phyloP scores from a whole-genome alignment of 2,797 vertebrate genomes.

The Loriculus beryllinus region DNA sequence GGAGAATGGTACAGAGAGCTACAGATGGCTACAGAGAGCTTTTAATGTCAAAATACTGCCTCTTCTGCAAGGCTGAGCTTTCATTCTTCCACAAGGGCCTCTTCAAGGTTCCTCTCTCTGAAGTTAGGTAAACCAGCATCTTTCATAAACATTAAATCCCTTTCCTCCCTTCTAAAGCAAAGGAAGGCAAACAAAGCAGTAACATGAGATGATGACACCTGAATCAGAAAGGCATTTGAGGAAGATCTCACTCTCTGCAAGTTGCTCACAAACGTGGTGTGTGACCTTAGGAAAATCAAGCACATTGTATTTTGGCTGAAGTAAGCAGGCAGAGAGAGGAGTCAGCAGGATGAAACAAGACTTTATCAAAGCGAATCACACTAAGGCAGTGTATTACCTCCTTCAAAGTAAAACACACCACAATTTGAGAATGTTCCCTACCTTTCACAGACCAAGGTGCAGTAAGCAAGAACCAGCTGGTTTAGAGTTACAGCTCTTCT shows the following conservation, averaged over 20 bases:
- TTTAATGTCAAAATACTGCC: neutral
- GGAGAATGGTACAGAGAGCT: neutral
- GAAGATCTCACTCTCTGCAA: neutral
- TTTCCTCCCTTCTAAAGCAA: neutral
- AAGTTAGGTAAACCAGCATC: neutral
- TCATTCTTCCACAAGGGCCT: neutral
- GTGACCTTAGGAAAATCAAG: neutral
- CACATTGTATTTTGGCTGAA: neutral
- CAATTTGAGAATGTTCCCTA: neutral
- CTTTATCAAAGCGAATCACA: neutral
- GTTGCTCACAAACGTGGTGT: neutral
- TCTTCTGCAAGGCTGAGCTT: neutral
- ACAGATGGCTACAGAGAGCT: neutral
- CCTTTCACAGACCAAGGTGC: neutral
- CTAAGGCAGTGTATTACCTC: neutral
- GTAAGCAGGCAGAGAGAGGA: neutral
- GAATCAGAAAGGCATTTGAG: neutral
- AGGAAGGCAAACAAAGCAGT: neutral
- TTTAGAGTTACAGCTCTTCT: neutral
- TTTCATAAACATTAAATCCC: neutral
- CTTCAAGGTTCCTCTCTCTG: neutral
- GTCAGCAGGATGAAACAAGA: neutral
- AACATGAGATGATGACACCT: neutral
- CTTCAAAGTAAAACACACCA: neutral
- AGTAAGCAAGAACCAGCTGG: neutral